Conservation (phyloP, 2,113 vertebrate genomes). For the Pleuronectes platessa region DNA sequence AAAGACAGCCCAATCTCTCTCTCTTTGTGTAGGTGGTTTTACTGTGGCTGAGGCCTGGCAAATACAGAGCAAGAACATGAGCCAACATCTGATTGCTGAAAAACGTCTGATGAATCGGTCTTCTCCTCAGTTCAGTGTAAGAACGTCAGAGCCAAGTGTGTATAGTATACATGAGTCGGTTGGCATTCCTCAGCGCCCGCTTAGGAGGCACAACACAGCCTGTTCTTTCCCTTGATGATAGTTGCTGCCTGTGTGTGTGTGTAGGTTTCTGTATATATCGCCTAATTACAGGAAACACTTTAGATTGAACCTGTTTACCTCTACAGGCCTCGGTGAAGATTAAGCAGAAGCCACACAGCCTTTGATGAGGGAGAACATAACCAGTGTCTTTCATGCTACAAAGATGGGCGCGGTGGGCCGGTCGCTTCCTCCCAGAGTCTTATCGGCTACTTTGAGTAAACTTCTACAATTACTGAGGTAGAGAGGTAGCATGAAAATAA, state of each 20-base stretch:
- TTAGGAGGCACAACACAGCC: constrained; percentile 19
- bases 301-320: constrained; percentile 54
- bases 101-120: background rate
- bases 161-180: constrained; percentile 22
- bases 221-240: constrained; percentile 33
- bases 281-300: constrained; percentile 69
- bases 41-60: background rate
- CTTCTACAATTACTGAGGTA: background rate
- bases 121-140: background rate
- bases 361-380: constrained; percentile 36
- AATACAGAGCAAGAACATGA: background rate
- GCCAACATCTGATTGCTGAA: background rate
- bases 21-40: background rate
- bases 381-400: constrained; percentile 33
- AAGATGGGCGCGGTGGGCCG: constrained; percentile 58
- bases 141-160: constrained; percentile 20
- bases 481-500: background rate
- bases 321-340: constrained; percentile 37
- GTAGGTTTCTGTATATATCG: constrained; percentile 14
- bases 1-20: background rate
- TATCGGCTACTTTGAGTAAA: constrained; percentile 54
- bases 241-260: constrained; percentile 4
- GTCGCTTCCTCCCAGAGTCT: constrained; percentile 54
- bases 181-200: background rate
- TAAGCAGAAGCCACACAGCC: constrained; percentile 2